Evolutionary conservation across 2,888 invertebrate genomes (phyloP).

Genomic region (Caradrina clavipalpis): DNA sequence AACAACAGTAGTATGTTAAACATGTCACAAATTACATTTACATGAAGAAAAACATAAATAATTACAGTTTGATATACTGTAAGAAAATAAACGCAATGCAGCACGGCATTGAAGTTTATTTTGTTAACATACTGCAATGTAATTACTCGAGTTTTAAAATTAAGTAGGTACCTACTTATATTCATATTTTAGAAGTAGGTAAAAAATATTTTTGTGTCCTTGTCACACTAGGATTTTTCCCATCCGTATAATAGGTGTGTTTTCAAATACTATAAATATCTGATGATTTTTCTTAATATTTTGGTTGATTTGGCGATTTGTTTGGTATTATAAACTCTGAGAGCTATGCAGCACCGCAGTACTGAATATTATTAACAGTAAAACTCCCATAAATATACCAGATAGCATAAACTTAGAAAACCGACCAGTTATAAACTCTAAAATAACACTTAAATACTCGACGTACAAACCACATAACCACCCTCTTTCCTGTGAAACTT

Average conservation of each 20-base stretch:
- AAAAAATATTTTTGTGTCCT: no score
- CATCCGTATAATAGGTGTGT: no score
- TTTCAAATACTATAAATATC: no score
- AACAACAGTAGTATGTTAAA: constrained; percentile 47
- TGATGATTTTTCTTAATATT: no score
- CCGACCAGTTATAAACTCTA: constrained; percentile 43
- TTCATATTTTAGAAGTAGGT: background rate
- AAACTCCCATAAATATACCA: constrained; percentile 48
- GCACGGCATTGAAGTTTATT: constrained; percentile 9
- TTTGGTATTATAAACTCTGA: background rate
- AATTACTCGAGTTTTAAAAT: background rate
- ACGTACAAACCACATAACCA: constrained; percentile 64
- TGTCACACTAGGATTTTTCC: no score
- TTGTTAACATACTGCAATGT: constrained; percentile 5
- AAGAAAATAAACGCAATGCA: constrained; percentile 62
- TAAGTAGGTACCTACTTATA: no score
- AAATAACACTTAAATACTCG: constrained; percentile 56
- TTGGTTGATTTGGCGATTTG: background rate
- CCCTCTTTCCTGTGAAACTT: constrained; percentile 75
- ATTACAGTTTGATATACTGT: constrained; percentile 62
- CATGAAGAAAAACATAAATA: constrained; percentile 59
- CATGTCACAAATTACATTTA: constrained; percentile 50
- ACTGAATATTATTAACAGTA: constrained; percentile 38
- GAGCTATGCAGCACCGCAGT: background rate
- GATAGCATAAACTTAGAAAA: constrained; percentile 55